phyloP scores from a whole-genome alignment of 2,113 vertebrate genomes.

The Lophura nycthemera region DNA sequence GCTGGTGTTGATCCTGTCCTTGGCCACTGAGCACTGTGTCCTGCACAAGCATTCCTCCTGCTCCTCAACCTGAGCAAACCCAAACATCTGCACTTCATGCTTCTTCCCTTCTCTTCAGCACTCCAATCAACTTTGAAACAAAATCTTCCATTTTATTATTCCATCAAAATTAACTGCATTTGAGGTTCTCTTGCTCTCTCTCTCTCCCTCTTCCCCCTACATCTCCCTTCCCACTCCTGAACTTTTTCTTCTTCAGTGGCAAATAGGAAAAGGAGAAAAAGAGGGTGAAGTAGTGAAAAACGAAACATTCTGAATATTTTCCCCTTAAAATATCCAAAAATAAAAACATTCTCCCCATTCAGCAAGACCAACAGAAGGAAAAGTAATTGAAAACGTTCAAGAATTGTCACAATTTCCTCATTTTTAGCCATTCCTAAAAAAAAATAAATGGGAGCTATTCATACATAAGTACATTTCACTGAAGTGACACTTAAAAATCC shows the following conservation, averaged over 20 bases:
- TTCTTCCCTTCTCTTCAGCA: neutral
- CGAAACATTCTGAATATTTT: neutral
- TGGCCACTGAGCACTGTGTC: neutral
- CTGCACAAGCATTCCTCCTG: neutral
- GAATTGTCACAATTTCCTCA: slow-evolving; percentile 50
- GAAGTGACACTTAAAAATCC: slow-evolving; percentile 66
- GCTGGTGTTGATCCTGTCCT: rapidly evolving
- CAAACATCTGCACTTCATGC: rapidly evolving
- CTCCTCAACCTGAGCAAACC: neutral
- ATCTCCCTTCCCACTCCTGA: neutral
- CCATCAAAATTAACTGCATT: neutral
- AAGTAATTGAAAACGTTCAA: slow-evolving; percentile 23
- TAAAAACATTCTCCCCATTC: slow-evolving; percentile 20
- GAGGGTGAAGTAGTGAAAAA: neutral
- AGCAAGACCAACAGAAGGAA: slow-evolving; percentile 40
- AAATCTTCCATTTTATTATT: neutral
- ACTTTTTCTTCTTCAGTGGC: neutral
- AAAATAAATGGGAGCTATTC: slow-evolving; percentile 61
- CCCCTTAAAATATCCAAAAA: neutral
- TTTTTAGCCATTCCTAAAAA: slow-evolving; percentile 38
- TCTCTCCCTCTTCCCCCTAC: neutral
- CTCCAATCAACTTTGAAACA: neutral
- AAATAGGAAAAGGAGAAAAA: neutral
- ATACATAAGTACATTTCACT: slow-evolving; percentile 48
- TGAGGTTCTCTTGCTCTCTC: neutral